Evolutionary conservation across 2,113 vertebrate genomes (phyloP).

Genomic region (Python bivittatus): DNA sequence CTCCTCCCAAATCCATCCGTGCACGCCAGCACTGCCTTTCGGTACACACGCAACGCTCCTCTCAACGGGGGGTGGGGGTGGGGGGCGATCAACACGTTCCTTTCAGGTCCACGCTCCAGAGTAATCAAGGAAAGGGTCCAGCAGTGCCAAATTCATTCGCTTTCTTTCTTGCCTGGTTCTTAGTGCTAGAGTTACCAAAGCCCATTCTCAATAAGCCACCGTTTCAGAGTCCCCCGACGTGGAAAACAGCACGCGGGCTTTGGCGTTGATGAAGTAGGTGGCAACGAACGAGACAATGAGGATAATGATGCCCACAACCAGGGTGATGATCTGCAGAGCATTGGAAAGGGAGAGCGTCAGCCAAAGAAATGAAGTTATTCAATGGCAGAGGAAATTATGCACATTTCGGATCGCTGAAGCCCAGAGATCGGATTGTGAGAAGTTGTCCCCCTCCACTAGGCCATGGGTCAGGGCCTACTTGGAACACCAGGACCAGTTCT

Average conservation of each 20-base stretch:
- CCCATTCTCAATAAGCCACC: slow-evolving; percentile 81
- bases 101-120: neutral
- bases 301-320: slow-evolving; percentile 81
- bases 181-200: neutral
- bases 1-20: neutral
- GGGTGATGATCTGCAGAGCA: slow-evolving; percentile 81
- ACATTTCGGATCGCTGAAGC: neutral
- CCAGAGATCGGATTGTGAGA: too few species aligned
- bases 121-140: slow-evolving; percentile 4
- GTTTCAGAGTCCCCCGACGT: slow-evolving; percentile 74
- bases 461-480: too few species aligned
- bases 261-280: slow-evolving; percentile 88
- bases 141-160: slow-evolving; percentile 9
- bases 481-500: too few species aligned
- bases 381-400: too few species aligned
- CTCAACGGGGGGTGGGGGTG: neutral
- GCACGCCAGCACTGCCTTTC: neutral
- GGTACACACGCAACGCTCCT: neutral
- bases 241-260: slow-evolving; percentile 88
- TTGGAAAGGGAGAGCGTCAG: neutral
- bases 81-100: neutral
- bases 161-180: neutral
- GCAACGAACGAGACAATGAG: slow-evolving; percentile 81
- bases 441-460: too few species aligned
- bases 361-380: too few species aligned